Conservation (phyloP, 1,140 invertebrate genomes). For the Lerema accius region DNA sequence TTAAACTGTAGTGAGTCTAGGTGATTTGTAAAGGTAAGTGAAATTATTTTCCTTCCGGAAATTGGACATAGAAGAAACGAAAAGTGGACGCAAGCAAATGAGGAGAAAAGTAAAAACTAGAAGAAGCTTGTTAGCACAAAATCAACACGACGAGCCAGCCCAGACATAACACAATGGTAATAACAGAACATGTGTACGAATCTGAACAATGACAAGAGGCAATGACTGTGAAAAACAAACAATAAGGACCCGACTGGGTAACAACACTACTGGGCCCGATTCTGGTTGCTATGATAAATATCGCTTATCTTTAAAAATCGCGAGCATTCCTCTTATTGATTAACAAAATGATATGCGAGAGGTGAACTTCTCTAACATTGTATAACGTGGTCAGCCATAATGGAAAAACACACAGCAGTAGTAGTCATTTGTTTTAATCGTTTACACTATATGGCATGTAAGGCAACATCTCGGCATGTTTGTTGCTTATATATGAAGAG, state of each 20-base stretch:
- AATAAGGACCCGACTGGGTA: slow-evolving; percentile 5
- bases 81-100: neutral
- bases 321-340: neutral
- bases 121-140: slow-evolving; percentile 4
- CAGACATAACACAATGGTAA: slow-evolving; percentile 20
- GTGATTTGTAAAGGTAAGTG: too few relatives aligned
- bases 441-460: too few relatives aligned
- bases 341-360: too few relatives aligned
- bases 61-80: neutral
- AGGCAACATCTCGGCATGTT: too few relatives aligned
- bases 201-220: slow-evolving; percentile 27
- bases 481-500: too few relatives aligned
- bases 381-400: too few relatives aligned
- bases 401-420: too few relatives aligned
- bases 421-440: too few relatives aligned
- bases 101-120: neutral
- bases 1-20: too few relatives aligned
- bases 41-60: too few relatives aligned
- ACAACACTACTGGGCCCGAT: neutral
- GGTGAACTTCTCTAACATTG: too few relatives aligned
- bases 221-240: slow-evolving; percentile 30
- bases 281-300: neutral
- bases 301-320: neutral
- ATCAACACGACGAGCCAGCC: slow-evolving; percentile 3
- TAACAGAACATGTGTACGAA: slow-evolving; percentile 33